Evolutionary conservation across 1,140 invertebrate species (phyloP).

Genomic region (Drosophila subobscura): DNA sequence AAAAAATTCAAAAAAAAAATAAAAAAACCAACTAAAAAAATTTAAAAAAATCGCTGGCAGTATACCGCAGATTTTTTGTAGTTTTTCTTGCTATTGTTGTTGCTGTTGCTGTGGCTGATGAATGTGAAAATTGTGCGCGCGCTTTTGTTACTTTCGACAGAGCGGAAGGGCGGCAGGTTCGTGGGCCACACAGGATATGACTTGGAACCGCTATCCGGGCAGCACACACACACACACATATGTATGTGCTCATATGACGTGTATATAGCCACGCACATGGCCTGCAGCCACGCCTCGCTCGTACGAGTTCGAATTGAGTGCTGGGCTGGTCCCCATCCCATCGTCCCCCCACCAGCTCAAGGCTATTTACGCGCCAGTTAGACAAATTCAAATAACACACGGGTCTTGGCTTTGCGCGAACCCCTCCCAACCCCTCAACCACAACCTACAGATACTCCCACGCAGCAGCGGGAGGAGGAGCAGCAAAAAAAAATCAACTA

Average conservation of each 20-base stretch:
- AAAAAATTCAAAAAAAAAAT: not conserved
- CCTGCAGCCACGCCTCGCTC: not conserved
- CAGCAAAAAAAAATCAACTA: conserved; percentile 21
- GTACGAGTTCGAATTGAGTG: conserved; percentile 9
- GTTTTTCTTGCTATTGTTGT: too few species aligned
- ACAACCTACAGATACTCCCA: not conserved
- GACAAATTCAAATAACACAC: conserved; percentile 42
- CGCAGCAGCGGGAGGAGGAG: not conserved
- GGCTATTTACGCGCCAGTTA: conserved; percentile 50
- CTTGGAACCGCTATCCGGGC: conserved; percentile 54
- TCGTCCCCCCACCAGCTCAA: conserved; percentile 21
- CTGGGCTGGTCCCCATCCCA: not conserved
- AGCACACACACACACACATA: too few species aligned
- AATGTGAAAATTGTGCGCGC: conserved; percentile 43
- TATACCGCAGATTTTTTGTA: conserved; percentile 12
- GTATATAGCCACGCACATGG: too few species aligned
- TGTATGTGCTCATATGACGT: too few species aligned
- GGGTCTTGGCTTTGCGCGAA: not conserved
- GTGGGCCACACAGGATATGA: conserved; percentile 51
- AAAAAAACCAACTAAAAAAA: conserved; percentile 4
- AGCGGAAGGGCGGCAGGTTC: not conserved
- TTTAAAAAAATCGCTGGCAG: not conserved
- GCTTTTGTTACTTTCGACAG: conserved; percentile 39
- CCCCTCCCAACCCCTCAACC: too few species aligned
- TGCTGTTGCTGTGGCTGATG: conserved; percentile 21